Evolutionary conservation across 2,888 invertebrate genomes (phyloP), one percentile per base, ranked within the genome.

Genomic region (Amblyjoppa fuscipennis): DNA sequence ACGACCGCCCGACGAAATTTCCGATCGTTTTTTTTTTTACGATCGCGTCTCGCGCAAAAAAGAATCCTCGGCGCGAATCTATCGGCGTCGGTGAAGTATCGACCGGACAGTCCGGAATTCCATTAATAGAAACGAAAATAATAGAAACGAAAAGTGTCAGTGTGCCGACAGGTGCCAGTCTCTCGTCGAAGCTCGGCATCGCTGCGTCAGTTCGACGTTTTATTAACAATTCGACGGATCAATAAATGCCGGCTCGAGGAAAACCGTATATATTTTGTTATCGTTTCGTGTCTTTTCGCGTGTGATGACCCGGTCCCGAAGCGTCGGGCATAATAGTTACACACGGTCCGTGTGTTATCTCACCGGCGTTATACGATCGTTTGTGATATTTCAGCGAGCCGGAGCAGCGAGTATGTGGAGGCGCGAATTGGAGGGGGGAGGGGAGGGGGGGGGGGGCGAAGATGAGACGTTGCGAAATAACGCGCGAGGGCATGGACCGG

Each of bases 291-390:
- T 70, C 66, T 70, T 56, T 56, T 70, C 20, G 61, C 53, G 73
- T 61, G 59, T 70, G 70, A 82, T 78, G 82, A 79, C 69, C 75
- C 76, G 80, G 66, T 66, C 78, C 86, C 83, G 87, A 85, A n/a
- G 51, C 51, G n/a, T 28, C 56, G 66, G 69, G 79, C 78, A 66
- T 78, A 77, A 81, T 68, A 77, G 71, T 84, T 79, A 83, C 89
- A 88, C 89, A 20, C 20, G 20, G 87, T 90, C 16, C 90, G 88
- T 90, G 89, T 91, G 91, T 93, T 92, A 92, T 92, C 91, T 91
- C 91, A 89, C 88, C 88, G 90, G 88, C 88, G 88, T 91, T 91
- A 91, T 90, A 90, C 90, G 91, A 91, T 91, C 90, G 89, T 79
- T 87, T 87, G 89, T 89, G 90, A 91, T 91, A 91, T 92, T 92